A percentile compares a stretch with the other conserved stretches of the same genome.
These are phyloP conservation scores for Bos javanicus DNA, from an alignment of 2,113 vertebrate species.

Conservation along the genomic window DNA sequence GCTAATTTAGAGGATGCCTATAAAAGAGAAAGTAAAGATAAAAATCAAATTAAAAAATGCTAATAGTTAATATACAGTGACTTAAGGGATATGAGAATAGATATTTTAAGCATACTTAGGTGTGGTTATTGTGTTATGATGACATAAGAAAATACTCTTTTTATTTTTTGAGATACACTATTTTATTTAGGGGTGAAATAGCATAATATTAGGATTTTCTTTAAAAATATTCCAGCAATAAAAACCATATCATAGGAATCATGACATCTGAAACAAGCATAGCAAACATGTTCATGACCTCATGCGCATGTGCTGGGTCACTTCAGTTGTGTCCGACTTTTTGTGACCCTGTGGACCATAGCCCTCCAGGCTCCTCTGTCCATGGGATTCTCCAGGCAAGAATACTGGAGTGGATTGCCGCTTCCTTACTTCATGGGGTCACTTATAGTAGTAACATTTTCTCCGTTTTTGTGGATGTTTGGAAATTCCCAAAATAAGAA, in stretches of 20 bases:
- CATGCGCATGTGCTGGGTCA: background rate
- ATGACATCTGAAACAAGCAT: background rate
- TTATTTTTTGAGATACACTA: background rate
- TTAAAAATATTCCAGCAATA: background rate
- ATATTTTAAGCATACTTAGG: background rate
- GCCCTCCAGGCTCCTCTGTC: background rate
- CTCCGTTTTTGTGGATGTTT: background rate
- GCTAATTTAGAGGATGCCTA: background rate
- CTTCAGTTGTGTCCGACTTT: background rate
- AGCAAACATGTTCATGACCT: background rate
- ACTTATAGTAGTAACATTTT: background rate
- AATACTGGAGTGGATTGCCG: background rate
- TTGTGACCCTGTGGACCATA: background rate
- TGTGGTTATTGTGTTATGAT: background rate
- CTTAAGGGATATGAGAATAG: background rate
- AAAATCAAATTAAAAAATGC: constrained; percentile 29
- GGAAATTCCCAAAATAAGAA: constrained; percentile 9
- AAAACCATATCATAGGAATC: background rate
- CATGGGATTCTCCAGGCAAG: background rate
- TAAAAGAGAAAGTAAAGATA: constrained; percentile 2
- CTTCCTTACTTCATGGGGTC: background rate
- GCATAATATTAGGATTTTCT: background rate
- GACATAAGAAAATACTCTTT: background rate
- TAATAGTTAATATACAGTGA: background rate
- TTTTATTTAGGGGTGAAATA: background rate